Conservation (phyloP, 92 coral and sea anemone species). For the Diadumene lineata region DNA sequence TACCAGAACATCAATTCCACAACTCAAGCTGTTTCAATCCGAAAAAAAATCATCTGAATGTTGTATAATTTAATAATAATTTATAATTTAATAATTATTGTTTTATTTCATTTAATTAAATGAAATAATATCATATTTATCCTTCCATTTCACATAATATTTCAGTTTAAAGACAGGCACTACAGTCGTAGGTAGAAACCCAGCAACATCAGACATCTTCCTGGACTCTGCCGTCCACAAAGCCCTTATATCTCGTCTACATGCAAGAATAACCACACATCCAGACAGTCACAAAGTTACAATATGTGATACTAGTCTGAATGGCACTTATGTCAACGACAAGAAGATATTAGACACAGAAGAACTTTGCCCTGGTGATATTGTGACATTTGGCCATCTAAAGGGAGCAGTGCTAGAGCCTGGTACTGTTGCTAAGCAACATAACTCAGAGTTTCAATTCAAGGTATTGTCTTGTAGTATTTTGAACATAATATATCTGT, state of each 20-base stretch:
- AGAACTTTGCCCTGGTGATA: conserved; percentile 76
- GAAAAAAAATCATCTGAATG: no score
- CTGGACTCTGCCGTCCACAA: conserved; percentile 79
- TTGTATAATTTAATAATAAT: no score
- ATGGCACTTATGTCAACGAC: conserved; percentile 94
- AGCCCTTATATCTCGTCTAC: conserved; percentile 88
- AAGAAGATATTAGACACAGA: conserved; percentile 68
- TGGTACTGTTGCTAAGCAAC: conserved; percentile 69
- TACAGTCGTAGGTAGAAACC: conserved; percentile 81
- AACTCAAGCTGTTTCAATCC: no score
- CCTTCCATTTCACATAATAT: background rate
- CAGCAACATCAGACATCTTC: conserved; percentile 67
- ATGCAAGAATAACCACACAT: conserved; percentile 72
- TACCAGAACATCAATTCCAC: no score
- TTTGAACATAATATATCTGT: no score
- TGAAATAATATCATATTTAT: background rate
- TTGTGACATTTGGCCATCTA: conserved; percentile 86
- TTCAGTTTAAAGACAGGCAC: conserved; percentile 73
- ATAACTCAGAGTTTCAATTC: conserved; percentile 79
- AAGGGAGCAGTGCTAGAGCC: conserved; percentile 77
- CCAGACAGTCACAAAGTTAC: conserved; percentile 46
- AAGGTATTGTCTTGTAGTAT: no score
- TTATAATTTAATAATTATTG: no score
- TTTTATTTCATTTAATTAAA: no score
- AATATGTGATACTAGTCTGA: conserved; percentile 86